These are phyloP conservation scores for Penaeus japonicus DNA, from an alignment of 1,140 invertebrate species.

Conservation along the genomic window DNA sequence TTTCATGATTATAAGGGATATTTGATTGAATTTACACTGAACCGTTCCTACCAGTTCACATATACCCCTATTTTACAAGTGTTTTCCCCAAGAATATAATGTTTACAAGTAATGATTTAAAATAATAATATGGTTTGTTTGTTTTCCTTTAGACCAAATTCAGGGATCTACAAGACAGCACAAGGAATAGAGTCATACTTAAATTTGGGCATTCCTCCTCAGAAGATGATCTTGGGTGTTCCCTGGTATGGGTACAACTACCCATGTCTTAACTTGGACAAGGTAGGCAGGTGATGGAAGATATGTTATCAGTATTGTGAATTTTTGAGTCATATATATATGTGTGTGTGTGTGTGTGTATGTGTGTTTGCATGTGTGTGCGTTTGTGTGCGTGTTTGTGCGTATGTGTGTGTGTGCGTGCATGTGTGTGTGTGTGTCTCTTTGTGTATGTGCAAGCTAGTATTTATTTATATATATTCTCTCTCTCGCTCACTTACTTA, in stretches of 20 bases:
- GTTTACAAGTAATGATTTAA: not conserved
- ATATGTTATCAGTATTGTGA: not conserved
- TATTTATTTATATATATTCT: not conserved
- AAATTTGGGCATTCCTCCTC: conserved; percentile 53
- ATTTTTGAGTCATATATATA: not conserved
- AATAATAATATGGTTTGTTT: not conserved
- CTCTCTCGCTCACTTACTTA: too few relatives aligned
- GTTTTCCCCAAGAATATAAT: too few relatives aligned
- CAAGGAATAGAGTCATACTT: conserved; percentile 61
- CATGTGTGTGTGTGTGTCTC: not conserved
- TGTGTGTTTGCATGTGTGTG: not conserved
- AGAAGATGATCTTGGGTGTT: conserved; percentile 60
- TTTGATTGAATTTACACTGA: too few relatives aligned
- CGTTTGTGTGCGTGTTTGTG: not conserved
- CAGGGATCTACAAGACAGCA: conserved; percentile 54
- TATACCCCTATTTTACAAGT: too few relatives aligned
- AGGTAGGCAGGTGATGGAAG: conserved; percentile 52
- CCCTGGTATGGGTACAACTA: conserved; percentile 64
- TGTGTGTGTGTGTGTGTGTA: not conserved
- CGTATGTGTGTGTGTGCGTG: not conserved
- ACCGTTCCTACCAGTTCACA: too few relatives aligned
- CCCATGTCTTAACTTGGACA: conserved; percentile 61
- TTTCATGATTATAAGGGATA: too few relatives aligned
- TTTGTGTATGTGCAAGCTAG: not conserved
- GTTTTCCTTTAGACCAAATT: conserved; percentile 61